A percentile compares a stretch with the other conserved stretches of the same genome.
These are phyloP conservation scores for Danionella cerebrum DNA, from an alignment of 2,113 vertebrate species.

Conservation along the genomic window DNA sequence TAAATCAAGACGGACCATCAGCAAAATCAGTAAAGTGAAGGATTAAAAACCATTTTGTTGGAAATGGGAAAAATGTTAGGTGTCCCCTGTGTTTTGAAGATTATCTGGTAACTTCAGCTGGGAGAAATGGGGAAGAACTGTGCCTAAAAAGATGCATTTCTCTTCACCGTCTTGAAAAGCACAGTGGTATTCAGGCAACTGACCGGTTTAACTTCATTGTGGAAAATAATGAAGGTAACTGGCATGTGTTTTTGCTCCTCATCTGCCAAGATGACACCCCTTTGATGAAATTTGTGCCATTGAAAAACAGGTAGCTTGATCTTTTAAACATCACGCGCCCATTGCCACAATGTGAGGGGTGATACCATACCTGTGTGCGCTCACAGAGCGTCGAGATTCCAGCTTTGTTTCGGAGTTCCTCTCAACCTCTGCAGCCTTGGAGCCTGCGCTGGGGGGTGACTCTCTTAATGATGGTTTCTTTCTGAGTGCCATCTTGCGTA, in stretches of 20 bases:
- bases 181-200: constrained; percentile 12
- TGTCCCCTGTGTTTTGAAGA: neutral
- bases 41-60: neutral
- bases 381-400: constrained; percentile 63
- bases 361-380: constrained; percentile 72
- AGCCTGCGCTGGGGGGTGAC: constrained; percentile 45
- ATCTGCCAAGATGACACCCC: constrained; percentile 45
- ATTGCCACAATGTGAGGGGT: constrained; percentile 64
- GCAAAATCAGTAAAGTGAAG: neutral
- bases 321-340: constrained; percentile 66
- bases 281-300: constrained; percentile 53
- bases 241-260: constrained; percentile 24
- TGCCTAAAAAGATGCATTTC: too few relatives aligned
- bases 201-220: constrained; percentile 26
- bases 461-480: constrained; percentile 43
- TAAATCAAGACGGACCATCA: neutral
- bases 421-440: constrained; percentile 46
- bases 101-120: constrained; percentile 2
- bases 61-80: neutral
- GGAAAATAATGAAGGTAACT: constrained; percentile 25
- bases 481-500: constrained; percentile 38
- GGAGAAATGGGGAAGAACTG: constrained; percentile 11
- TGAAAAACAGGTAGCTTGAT: constrained; percentile 54
- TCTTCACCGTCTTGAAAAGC: constrained; percentile 6
- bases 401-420: constrained; percentile 61